Percentiles rank a stretch among this genome's conserved stretches.
phyloP scores from a whole-genome alignment of 2,797 vertebrate species.

The Eupleurogrammus muticus region DNA sequence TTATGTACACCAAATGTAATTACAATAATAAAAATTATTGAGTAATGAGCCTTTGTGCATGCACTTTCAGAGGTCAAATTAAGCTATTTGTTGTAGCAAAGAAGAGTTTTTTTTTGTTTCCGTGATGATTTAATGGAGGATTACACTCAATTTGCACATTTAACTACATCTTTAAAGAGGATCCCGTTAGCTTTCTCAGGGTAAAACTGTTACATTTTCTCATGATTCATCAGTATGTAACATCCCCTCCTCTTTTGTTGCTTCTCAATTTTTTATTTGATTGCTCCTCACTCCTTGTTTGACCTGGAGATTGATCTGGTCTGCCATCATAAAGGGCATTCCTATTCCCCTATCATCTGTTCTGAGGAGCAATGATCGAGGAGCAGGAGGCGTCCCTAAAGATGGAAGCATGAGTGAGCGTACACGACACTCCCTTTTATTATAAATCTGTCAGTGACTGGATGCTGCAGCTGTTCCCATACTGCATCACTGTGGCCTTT shows the following conservation, averaged over 20 bases:
- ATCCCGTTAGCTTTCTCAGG: slow-evolving; percentile 1
- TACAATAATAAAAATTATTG: slow-evolving; percentile 40
- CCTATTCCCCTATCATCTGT: background rate
- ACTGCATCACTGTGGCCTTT: background rate
- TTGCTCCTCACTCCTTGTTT: background rate
- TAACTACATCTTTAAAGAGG: slow-evolving; percentile 14
- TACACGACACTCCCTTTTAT: too few species aligned
- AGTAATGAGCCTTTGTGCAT: slow-evolving; percentile 13
- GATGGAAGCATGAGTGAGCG: too few species aligned
- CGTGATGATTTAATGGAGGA: slow-evolving; percentile 17
- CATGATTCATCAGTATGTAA: background rate
- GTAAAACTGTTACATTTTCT: background rate
- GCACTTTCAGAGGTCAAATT: slow-evolving; percentile 36
- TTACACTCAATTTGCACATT: slow-evolving; percentile 10
- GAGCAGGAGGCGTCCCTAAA: background rate
- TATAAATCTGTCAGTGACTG: background rate
- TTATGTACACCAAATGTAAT: slow-evolving; percentile 39
- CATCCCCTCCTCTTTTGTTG: background rate
- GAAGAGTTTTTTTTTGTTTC: slow-evolving; percentile 11
- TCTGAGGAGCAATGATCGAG: background rate
- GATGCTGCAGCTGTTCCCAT: background rate
- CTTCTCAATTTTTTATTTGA: background rate
- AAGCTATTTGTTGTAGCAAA: slow-evolving; percentile 25
- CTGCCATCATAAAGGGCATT: background rate
- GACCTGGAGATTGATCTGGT: background rate